phyloP scores from a whole-genome alignment of 2,113 vertebrate genomes.

The Clarias macrocephalus region DNA sequence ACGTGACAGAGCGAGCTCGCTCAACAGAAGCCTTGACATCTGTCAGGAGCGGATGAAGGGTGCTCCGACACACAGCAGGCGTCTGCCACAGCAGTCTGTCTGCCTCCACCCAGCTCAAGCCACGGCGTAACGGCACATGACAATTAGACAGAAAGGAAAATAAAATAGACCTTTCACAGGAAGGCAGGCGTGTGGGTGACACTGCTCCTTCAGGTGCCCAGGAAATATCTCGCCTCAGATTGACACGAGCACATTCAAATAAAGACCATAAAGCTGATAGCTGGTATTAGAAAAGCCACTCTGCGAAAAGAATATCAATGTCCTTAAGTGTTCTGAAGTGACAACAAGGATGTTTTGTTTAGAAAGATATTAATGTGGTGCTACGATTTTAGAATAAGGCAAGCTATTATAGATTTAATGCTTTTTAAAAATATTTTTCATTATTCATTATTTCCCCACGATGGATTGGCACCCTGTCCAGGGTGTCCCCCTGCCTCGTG shows the following conservation, averaged over 20 bases:
- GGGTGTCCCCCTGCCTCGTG: too few relatives aligned
- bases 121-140: slow-evolving; percentile 72
- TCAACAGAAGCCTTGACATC: slow-evolving; percentile 77
- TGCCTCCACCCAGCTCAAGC: slow-evolving; percentile 61
- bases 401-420: not conserved
- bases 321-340: not conserved
- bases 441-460: too few relatives aligned
- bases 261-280: not conserved
- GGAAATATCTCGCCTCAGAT: not conserved
- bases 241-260: not conserved
- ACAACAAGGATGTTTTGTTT: not conserved
- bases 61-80: slow-evolving; percentile 69
- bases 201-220: slow-evolving; percentile 40
- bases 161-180: slow-evolving; percentile 54
- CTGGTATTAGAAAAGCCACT: not conserved
- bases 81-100: slow-evolving; percentile 71
- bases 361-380: not conserved
- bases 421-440: too few relatives aligned
- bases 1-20: slow-evolving; percentile 73
- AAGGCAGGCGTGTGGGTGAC: slow-evolving; percentile 51
- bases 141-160: slow-evolving; percentile 69
- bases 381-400: not conserved
- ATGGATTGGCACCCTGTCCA: too few relatives aligned
- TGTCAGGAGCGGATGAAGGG: slow-evolving; percentile 78
- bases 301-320: not conserved